These are phyloP conservation scores for Drosophila pruinosa DNA, from an alignment of 1,140 invertebrate species.

Conservation along the genomic window DNA sequence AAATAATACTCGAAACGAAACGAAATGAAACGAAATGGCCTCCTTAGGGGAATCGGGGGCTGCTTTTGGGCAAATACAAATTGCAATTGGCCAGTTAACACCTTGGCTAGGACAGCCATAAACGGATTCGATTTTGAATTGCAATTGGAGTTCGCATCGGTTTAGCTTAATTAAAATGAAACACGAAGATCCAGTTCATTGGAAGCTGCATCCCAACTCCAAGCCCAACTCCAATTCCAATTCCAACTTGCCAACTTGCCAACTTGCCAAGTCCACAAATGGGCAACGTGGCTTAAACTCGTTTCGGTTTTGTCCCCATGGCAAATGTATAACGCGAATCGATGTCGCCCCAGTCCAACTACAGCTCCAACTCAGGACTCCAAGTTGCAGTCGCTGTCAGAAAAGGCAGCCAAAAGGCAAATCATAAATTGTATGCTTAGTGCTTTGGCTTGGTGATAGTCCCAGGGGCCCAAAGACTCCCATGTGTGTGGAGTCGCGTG, in stretches of 20 bases:
- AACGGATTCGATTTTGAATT: slow-evolving; percentile 5
- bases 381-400: slow-evolving; percentile 26
- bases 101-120: slow-evolving; percentile 24
- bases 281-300: slow-evolving; percentile 46
- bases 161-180: slow-evolving; percentile 69
- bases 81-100: slow-evolving; percentile 51
- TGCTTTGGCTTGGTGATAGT: slow-evolving; percentile 29
- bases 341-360: slow-evolving; percentile 42
- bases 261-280: slow-evolving; percentile 64
- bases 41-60: slow-evolving; percentile 4
- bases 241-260: too few relatives aligned
- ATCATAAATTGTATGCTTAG: slow-evolving; percentile 77
- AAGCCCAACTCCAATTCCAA: slow-evolving; percentile 35
- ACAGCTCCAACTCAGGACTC: not conserved
- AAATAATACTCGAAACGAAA: slow-evolving; percentile 25
- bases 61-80: slow-evolving; percentile 44
- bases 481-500: slow-evolving; percentile 9
- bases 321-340: slow-evolving; percentile 41
- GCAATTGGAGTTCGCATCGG: slow-evolving; percentile 2
- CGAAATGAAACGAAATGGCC: slow-evolving; percentile 14
- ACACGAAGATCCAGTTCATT: slow-evolving; percentile 26
- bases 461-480: slow-evolving; percentile 4
- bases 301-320: slow-evolving; percentile 46
- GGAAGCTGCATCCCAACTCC: slow-evolving; percentile 12
- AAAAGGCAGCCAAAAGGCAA: slow-evolving; percentile 59